Evolutionary conservation across 2,888 invertebrate genomes (phyloP).

Genomic region (Stenotaenia linearis): DNA sequence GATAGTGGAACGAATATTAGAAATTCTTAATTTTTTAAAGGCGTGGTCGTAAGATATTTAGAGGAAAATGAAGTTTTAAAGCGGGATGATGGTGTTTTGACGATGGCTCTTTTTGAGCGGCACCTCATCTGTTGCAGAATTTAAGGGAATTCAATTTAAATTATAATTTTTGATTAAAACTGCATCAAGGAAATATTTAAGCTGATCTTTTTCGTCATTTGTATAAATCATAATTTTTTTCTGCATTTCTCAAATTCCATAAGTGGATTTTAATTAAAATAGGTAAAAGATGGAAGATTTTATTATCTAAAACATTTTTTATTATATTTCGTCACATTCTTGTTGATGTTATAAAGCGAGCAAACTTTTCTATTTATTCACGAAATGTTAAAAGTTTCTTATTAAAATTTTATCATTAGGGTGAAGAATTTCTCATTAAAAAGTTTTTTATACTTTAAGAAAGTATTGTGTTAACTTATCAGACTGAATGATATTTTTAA

Average conservation of each 20-base stretch:
- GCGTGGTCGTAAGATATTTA: not conserved
- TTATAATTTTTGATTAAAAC: slow-evolving; percentile 14
- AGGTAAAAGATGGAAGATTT: not conserved
- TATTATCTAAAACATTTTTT: not conserved
- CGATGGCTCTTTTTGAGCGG: not conserved
- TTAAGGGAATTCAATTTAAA: not conserved
- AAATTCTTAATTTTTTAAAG: not conserved
- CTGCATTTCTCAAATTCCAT: slow-evolving; percentile 10
- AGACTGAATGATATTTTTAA: too few species aligned
- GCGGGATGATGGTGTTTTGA: not conserved
- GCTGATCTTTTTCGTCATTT: not conserved
- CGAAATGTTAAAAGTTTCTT: not conserved
- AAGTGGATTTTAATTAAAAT: slow-evolving; percentile 6
- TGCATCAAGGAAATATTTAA: not conserved
- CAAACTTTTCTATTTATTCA: too few species aligned
- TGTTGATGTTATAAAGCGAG: not conserved
- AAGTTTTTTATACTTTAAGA: too few species aligned
- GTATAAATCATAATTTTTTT: not conserved
- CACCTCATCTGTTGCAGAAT: not conserved
- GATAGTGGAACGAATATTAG: not conserved
- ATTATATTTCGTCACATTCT: not conserved
- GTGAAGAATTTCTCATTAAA: not conserved
- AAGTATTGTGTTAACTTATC: too few species aligned
- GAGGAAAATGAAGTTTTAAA: not conserved
- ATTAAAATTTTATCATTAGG: not conserved